Conservation (phyloP, 2,113 vertebrate species). For the Podarcis cretensis region DNA sequence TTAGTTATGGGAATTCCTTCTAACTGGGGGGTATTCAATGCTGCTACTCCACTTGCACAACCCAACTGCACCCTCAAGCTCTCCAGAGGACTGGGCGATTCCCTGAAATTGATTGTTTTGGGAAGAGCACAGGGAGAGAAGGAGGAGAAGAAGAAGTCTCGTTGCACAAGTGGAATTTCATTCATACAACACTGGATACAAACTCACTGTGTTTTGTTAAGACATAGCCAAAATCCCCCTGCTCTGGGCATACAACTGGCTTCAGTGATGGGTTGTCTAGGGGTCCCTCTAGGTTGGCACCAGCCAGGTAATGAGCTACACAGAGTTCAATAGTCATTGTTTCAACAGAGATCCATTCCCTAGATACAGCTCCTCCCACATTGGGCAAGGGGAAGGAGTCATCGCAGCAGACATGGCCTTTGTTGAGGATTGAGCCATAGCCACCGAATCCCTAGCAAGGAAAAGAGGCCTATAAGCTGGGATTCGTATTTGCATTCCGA, state of each 20-base stretch:
- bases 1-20: neutral
- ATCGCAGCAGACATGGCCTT: neutral
- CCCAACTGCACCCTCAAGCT: neutral
- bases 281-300: neutral
- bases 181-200: no score
- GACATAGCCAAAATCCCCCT: no score
- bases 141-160: no score
- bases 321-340: neutral
- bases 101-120: no score
- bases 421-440: conserved; percentile 28
- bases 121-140: no score
- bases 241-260: no score
- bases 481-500: conserved; percentile 52
- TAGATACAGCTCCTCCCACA: neutral
- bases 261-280: neutral
- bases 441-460: neutral
- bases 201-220: no score
- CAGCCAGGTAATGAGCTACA: neutral
- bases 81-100: no score
- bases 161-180: no score
- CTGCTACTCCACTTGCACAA: no score
- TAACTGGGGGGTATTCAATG: neutral
- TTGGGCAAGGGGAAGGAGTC: neutral
- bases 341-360: neutral
- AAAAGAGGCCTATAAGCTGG: conserved; percentile 33